Evolutionary conservation across 2,888 invertebrate species (phyloP), one percentile per base, ranked within the genome.

Genomic region (Caenorhabditis parvicauda): DNA sequence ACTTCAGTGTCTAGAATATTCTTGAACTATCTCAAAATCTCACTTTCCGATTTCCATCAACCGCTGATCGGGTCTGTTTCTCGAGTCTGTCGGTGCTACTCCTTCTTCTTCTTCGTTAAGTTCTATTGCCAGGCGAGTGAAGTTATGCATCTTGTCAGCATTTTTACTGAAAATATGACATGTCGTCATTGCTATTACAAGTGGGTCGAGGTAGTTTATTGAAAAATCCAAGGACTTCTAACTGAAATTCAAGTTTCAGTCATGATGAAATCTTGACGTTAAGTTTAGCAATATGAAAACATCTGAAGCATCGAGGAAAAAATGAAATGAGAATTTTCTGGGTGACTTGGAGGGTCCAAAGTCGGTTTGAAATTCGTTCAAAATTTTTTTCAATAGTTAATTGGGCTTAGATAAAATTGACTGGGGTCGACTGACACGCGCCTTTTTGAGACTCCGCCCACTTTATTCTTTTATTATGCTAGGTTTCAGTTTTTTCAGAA

Each of bases 71-170:
- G 96, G 96, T 54, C 98, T 87, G 12, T 87, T 83, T 29, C 95
- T 87, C 50, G 90, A 89, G 86, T 99, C 98, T 0, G 96, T 94
- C 9, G 95, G 95, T 48, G 94, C 93, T 27, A 96, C 88, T 62
- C 88, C 89, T 4, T 88, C 87, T 84, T 98, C 98, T 43, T 87
- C 86, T 84, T 99, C 96, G 84, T 99, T 98, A 75, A 99, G 85
- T 84, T 98, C 94, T 81, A 93, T 89, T 52, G 98, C 94, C 77
- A 99, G 86, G 82, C 89, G 85, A 44, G 95, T 95, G 84, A 96
- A 96, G 84, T 90, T 89, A 85, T 99, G 98, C 86, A 89, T 91
- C 79, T 86, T 86, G 66, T 88, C 88, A 59, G 86, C 83, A 62
- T 87, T 87, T 3, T 86, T 84, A 39, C 88, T 88, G 76, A 50